phyloP scores from a whole-genome alignment of 2,113 vertebrate species.

The Hemicordylus capensis region DNA sequence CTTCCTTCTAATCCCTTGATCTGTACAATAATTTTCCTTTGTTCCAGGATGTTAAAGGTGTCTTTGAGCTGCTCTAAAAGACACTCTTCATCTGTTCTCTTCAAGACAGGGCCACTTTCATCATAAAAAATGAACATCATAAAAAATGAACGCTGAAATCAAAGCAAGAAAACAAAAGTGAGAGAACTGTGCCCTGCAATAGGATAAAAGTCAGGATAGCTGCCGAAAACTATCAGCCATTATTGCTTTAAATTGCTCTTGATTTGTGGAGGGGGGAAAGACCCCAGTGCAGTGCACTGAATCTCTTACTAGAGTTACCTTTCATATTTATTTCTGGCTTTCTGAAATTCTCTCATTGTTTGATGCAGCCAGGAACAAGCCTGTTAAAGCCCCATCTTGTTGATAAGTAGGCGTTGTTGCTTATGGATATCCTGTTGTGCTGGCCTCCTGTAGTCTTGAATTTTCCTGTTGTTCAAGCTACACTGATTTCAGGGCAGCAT shows the following conservation, averaged over 20 bases:
- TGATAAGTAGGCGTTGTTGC: conserved; percentile 75
- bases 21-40: conserved; percentile 79
- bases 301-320: conserved; percentile 57
- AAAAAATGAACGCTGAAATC: conserved; percentile 75
- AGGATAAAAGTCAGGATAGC: conserved; percentile 62
- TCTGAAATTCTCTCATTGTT: conserved; percentile 73
- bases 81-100: conserved; percentile 69
- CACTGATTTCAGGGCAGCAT: conserved; percentile 71
- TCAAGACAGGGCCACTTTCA: conserved; percentile 72
- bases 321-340: conserved; percentile 57
- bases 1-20: conserved; percentile 73
- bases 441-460: conserved; percentile 68
- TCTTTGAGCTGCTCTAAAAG: conserved; percentile 73
- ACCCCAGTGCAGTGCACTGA: conserved; percentile 7
- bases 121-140: conserved; percentile 72
- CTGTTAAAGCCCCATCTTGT: conserved; percentile 65
- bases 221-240: conserved; percentile 67
- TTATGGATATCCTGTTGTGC: conserved; percentile 78
- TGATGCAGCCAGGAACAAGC: conserved; percentile 65
- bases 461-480: conserved; percentile 79
- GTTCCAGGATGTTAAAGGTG: conserved; percentile 68
- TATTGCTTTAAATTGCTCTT: conserved; percentile 69
- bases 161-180: conserved; percentile 74
- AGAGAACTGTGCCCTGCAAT: conserved; percentile 57
- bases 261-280: conserved; percentile 59